These are phyloP conservation scores for Macrosiphum euphorbiae DNA, from an alignment of 2,888 invertebrate species.

Conservation along the genomic window DNA sequence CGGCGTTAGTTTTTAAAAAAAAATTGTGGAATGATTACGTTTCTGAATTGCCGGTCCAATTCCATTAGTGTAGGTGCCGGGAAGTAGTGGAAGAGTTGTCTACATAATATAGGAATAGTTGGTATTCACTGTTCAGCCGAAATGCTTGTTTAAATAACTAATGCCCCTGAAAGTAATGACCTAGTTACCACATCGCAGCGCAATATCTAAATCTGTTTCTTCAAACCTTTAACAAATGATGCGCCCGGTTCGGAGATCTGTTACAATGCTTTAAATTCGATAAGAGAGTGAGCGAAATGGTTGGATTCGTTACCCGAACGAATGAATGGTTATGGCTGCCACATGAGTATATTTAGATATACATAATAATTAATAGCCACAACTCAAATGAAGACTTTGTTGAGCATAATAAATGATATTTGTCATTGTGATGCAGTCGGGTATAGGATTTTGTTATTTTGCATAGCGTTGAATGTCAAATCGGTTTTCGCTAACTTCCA, in stretches of 20 bases:
- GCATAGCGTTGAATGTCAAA: not conserved
- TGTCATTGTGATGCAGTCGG: not conserved
- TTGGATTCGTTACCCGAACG: not conserved
- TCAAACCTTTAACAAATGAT: constrained; percentile 22
- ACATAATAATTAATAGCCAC: not conserved
- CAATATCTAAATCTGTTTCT: constrained; percentile 25
- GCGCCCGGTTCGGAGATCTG: not conserved
- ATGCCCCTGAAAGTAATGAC: constrained; percentile 24
- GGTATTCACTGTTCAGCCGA: not conserved
- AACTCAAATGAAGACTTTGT: constrained; percentile 11
- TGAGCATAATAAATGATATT: not conserved
- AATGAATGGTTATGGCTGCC: not conserved
- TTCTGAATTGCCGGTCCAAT: not conserved
- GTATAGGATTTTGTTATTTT: not conserved
- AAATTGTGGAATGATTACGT: not conserved
- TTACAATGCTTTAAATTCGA: not conserved
- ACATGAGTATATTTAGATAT: not conserved
- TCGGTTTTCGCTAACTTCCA: not conserved
- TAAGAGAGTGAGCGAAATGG: not conserved
- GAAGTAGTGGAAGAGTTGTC: not conserved
- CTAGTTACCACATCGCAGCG: not conserved
- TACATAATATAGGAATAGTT: not conserved
- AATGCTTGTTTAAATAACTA: constrained; percentile 8
- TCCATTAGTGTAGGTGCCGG: not conserved
- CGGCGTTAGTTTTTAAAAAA: not conserved